phyloP scores from a whole-genome alignment of 2,797 vertebrate species.

The Fringilla coelebs region DNA sequence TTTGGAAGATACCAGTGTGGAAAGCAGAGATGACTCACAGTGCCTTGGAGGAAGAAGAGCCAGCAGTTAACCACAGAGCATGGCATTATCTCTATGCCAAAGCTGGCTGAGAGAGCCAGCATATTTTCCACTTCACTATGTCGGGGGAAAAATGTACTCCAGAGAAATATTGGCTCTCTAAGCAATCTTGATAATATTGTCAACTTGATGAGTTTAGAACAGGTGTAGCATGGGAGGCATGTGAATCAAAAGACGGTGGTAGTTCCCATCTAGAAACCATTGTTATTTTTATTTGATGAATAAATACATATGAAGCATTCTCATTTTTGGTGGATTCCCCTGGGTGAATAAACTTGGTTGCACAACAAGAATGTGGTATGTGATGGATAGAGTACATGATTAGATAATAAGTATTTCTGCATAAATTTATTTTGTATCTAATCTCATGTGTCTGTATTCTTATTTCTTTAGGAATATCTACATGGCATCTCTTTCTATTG shows the following conservation, averaged over 20 bases:
- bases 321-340: not conserved
- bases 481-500: not conserved
- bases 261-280: conserved; percentile 38
- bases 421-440: not conserved
- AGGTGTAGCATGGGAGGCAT: conserved; percentile 4
- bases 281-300: conserved; percentile 37
- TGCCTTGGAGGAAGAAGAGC: conserved; percentile 41
- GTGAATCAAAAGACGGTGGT: conserved; percentile 35
- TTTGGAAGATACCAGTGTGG: conserved; percentile 61
- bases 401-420: conserved; percentile 11
- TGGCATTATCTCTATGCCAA: conserved; percentile 27
- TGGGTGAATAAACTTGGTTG: not conserved
- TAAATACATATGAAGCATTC: not conserved
- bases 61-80: conserved; percentile 25
- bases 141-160: not conserved
- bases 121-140: not conserved
- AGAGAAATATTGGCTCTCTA: not conserved
- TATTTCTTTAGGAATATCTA: conserved; percentile 7
- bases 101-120: not conserved
- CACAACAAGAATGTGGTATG: conserved; percentile 24
- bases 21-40: conserved; percentile 63
- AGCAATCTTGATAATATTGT: conserved; percentile 10
- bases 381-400: not conserved
- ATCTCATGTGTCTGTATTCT: not conserved
- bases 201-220: not conserved